Base-by-base conservation (phyloP, 1,140 invertebrate species). In the Sminthurides bifidus region DNA sequence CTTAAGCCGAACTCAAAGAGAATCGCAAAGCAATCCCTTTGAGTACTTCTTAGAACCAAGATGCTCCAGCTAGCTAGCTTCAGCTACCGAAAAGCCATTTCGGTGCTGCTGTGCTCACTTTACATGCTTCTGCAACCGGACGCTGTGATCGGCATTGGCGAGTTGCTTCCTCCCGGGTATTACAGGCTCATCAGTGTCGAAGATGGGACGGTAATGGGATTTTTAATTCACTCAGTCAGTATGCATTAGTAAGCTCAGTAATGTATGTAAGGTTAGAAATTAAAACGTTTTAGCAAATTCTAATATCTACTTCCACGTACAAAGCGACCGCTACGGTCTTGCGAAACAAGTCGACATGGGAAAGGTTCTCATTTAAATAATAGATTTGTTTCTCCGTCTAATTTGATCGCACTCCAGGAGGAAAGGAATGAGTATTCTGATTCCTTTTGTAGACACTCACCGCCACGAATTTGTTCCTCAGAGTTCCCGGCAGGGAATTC, bases 161-260 rank as follows among this genome's bases (percentile, higher is more conserved):
- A 48, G 30, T 19, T 48, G 4, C 27, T 48, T 27, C 44, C 44
- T 27, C 44, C 5, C 23, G 44, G 44, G 4, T 15, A 15, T 30
- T 48, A 48, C 24, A 10, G 44, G 12, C 31, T 49, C 21, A 3
- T 5, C 5, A 49, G 35, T 21, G 8, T 27, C 23, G 44, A 48
- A 30, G 44, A 48, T 48, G 44, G 44, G 19, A 48, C 44, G 44
- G 40, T 43, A 43, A 43, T n/a, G n/a, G n/a, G n/a, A n/a, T n/a
- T n/a, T n/a, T n/a, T n/a, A n/a, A n/a, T n/a, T n/a, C n/a, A n/a
- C n/a, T n/a, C n/a, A n/a, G n/a, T n/a, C n/a, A n/a, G n/a, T n/a
- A n/a, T n/a, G n/a, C n/a, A n/a, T n/a, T n/a, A n/a, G n/a, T n/a
- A n/a, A n/a, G n/a, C n/a, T n/a, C n/a, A n/a, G n/a, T n/a, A n/a